Conservation (phyloP, 1,140 invertebrate species). For the Vollenhovia emeryi region DNA sequence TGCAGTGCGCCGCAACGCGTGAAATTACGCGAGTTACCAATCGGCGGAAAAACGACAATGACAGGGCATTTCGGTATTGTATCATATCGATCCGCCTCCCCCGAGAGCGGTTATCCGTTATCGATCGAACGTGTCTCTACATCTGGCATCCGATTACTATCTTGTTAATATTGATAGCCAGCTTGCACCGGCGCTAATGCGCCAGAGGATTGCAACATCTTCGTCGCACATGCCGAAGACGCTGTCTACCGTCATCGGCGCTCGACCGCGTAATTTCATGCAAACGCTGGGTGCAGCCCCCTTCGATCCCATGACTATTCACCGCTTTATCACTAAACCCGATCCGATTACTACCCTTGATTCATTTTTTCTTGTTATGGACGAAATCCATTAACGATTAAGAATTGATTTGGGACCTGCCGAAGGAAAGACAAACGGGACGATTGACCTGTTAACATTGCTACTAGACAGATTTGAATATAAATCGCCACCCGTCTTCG, state of each 20-base stretch:
- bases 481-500: too few species aligned
- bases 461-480: background rate
- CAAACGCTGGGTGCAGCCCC: constrained; percentile 35
- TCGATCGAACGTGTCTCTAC: constrained; percentile 62
- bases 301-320: constrained; percentile 60
- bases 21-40: background rate
- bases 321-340: constrained; percentile 34
- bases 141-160: constrained; percentile 69
- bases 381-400: background rate
- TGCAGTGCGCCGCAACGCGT: too few species aligned
- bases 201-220: constrained; percentile 58
- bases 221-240: constrained; percentile 27
- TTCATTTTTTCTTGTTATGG: background rate
- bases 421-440: background rate
- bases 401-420: background rate
- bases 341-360: constrained; percentile 41
- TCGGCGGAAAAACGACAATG: constrained; percentile 15
- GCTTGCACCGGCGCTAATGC: constrained; percentile 73
- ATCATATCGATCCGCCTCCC: constrained; percentile 21
- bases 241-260: constrained; percentile 38
- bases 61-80: background rate
- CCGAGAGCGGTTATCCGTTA: constrained; percentile 20
- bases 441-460: background rate
- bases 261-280: constrained; percentile 61
- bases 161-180: constrained; percentile 77